Conservation (phyloP, 2,888 invertebrate species). For the Entomobrya multifasciata region DNA sequence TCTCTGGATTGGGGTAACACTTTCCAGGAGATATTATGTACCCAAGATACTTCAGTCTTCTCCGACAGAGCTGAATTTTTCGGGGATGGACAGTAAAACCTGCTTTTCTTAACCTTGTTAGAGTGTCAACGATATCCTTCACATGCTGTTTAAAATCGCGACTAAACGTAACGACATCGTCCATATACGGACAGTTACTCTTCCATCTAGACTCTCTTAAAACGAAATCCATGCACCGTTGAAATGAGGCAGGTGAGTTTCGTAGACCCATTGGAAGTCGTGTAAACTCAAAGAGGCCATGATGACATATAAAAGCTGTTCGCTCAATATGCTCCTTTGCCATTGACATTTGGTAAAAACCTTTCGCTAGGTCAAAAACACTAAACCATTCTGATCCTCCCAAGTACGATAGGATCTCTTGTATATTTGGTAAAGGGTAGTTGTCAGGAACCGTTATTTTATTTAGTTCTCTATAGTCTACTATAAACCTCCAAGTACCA, state of each 20-base stretch:
- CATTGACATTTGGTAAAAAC: conserved; percentile 80
- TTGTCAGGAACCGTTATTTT: conserved; percentile 51
- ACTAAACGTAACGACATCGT: conserved; percentile 79
- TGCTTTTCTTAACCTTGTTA: conserved; percentile 74
- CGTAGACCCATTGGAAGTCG: conserved; percentile 80
- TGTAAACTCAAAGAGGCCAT: conserved; percentile 80
- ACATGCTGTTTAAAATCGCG: conserved; percentile 68
- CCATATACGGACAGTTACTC: conserved; percentile 79
- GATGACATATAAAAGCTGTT: conserved; percentile 80
- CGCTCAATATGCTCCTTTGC: conserved; percentile 77
- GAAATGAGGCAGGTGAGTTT: conserved; percentile 80
- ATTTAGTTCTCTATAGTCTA: conserved; percentile 80
- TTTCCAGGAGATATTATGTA: conserved; percentile 80
- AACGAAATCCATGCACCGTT: conserved; percentile 80
- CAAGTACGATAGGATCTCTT: conserved; percentile 80
- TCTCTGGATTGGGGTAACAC: conserved; percentile 80
- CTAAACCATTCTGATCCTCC: conserved; percentile 80
- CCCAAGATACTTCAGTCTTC: conserved; percentile 80
- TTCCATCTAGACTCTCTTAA: conserved; percentile 79
- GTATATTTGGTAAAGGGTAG: conserved; percentile 79
- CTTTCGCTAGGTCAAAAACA: conserved; percentile 80
- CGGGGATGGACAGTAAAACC: conserved; percentile 78
- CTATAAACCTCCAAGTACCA: conserved; percentile 78
- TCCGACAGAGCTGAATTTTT: conserved; percentile 75
- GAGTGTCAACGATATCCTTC: background rate